Base-by-base conservation (phyloP, 2,888 invertebrate species). In the Chouioia cunea region DNA sequence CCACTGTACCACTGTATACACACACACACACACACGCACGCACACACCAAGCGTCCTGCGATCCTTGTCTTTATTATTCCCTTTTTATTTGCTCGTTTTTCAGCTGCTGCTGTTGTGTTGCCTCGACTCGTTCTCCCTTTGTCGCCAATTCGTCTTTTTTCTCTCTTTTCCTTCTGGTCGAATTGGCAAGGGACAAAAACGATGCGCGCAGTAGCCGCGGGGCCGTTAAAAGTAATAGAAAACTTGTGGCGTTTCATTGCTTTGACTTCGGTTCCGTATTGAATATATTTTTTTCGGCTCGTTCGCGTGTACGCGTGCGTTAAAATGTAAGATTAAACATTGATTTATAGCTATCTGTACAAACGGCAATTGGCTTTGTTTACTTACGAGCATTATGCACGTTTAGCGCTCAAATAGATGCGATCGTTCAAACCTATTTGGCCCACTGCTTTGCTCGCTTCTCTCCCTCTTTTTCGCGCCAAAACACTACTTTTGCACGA, bases 51-150 rank as follows among this genome's bases (percentile, higher is more conserved):
- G 59, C 56, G 48, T 56, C n/a, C 48, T 48, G 36, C 36, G 58
- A 70, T 70, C 58, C 59, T 63, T 53, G 62, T 63, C 70, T 70
- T 70, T 70, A 73, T 73, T 66, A 70, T 73, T 72, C 73, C 57
- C 57, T 63, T 71, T n/a, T 63, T 56, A 57, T 65, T 52, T 65
- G 54, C 63, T 70, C 50, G 52, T 69, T 70, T 66, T 63, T 75
- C 70, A 62, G 60, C 58, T 54, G 63, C 20, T 70, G 54, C 57
- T 57, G n/a, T n/a, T n/a, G 59, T 43, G 22, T 65, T 60, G 12
- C 27, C 44, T 62, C 46, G 27, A 46, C 54, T 62, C 27, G 2
- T 12, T 65, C 48, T 53, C 36, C 53, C 47, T 57, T 64, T 52
- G 52, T 63, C 20, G 36, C 36, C 36, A 36, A 36, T 36, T 6